These are phyloP conservation scores for Miichthys miiuy DNA, from an alignment of 2,797 vertebrate species.

Conservation along the genomic window DNA sequence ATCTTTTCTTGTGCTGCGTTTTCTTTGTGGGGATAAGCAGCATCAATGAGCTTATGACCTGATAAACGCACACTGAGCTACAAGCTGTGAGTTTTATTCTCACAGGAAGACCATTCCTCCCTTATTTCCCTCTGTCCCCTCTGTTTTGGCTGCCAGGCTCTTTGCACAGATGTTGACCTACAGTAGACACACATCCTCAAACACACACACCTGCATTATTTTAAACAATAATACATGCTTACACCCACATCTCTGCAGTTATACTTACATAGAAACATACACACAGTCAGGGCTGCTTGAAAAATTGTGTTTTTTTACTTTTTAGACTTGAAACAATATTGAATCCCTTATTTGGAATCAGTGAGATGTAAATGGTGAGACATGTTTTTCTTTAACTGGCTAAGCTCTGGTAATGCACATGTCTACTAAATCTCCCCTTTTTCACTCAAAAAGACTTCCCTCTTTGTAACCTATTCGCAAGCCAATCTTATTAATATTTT, in stretches of 20 bases:
- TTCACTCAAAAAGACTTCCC: conserved; percentile 48
- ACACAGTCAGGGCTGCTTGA: conserved; percentile 15
- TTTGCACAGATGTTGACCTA: conserved; percentile 48
- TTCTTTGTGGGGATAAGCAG: conserved; percentile 54
- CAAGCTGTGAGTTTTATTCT: conserved; percentile 15
- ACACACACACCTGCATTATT: conserved; percentile 37
- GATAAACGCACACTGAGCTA: conserved; percentile 36
- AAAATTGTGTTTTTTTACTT: not conserved
- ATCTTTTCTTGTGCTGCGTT: conserved; percentile 47
- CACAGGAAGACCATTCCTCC: conserved; percentile 36
- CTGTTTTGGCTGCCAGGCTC: conserved; percentile 47
- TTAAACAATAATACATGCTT: conserved; percentile 49
- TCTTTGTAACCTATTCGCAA: conserved; percentile 55
- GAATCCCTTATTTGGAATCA: conserved; percentile 3
- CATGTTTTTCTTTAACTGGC: conserved; percentile 44
- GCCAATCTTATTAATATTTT: conserved; percentile 54
- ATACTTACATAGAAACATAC: conserved; percentile 24
- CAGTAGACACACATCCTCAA: not conserved
- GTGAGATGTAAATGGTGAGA: conserved; percentile 28
- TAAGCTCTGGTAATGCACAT: conserved; percentile 48
- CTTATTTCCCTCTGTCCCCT: conserved; percentile 8
- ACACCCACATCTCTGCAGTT: conserved; percentile 21
- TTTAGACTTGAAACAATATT: conserved; percentile 3
- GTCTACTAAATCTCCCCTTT: conserved; percentile 59
- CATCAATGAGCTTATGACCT: conserved; percentile 38